Base-by-base conservation (phyloP, 2,888 invertebrate species). In the Sminthurides aquaticus region DNA sequence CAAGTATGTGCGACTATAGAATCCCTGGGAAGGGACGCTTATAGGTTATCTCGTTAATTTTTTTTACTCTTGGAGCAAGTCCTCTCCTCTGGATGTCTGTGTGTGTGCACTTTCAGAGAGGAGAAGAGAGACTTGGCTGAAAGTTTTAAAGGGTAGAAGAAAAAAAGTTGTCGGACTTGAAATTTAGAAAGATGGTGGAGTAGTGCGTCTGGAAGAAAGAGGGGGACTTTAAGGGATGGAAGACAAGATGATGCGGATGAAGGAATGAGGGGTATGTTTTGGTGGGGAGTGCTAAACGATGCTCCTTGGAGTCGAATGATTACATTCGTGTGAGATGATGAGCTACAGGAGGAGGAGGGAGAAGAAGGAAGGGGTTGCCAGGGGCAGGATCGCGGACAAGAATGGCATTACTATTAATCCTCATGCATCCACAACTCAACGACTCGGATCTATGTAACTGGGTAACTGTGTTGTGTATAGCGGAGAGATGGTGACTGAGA, bases 341-440 rank as follows among this genome's bases (percentile, higher is more conserved):
- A 43, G 43, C 18, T 43, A 18, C 43, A 43, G 43, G 43, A 43
- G 18, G 43, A 43, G 8, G 20, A 52, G 5, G 52, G 52, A 52
- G 52, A 52, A 52, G 52, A 52, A 18, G 52, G 52, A 63, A 63
- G 49, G 63, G 63, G 63, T 63, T 63, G 60, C 60, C 60, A 60
- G 49, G 49, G 56, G 62, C 62, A 55, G 28, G 52, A 52, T 20
- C 56, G 63, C 57, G 57, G 59, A 49, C 56, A 59, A 59, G 64
- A 64, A 64, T 64, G 64, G 59, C 59, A 64, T 64, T 65, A 56
- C 52, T 43, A 52, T 52, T 52, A 20, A 8, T 34, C 43, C 43
- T 34, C 52, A 8, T 11, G 43, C 11, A 43, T 11, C 43, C 8
- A 43, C 43, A 43, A 43, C n/a, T n/a, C n/a, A n/a, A n/a, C 15